Base-by-base conservation (phyloP, 2,113 vertebrate species). In the Pycnonotus jocosus region DNA sequence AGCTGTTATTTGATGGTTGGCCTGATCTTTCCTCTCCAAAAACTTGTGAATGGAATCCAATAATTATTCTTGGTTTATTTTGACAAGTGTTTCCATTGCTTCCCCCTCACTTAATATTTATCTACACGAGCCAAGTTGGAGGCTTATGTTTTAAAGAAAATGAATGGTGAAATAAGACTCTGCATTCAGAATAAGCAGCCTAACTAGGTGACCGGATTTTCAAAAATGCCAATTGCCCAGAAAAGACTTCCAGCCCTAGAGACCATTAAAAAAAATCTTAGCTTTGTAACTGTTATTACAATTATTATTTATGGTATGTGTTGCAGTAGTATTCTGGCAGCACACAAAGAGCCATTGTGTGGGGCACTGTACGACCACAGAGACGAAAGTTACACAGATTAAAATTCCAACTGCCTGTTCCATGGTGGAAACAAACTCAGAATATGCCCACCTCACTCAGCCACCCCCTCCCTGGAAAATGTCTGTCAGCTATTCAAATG, bases 11-110 rank as follows among this genome's bases (percentile, higher is more conserved):
- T 93, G 86, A 81, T 86, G 85, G 56, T 50, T 86, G 69, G 56
- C 48, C 51, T 84, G 57, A 77, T 86, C 72, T 92, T 93, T 90
- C 76, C 93, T 92, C 69, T 90, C 74, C 60, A 92, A 94, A 96
- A 95, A 50, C 82, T 86, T 95, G 80, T 90, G 95, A 95, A 94
- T 91, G 83, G 88, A 92, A 93, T 90, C 80, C 94, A 92, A 17
- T 78, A 81, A 86, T 90, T 92, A 88, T 86, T 95, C 95, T 81
- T 86, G 80, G 86, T 94, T 96, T 96, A 95, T 96, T 96, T 96
- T 93, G 79, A 96, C 93, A 96, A 95, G 92, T 93, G 93, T 93
- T 96, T 94, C 82, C 92, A 86, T 68, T 81, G 40, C 85, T 95
- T 96, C 77, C 76, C 81, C 68, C 51, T 86, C 85, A 81, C 87